Base-by-base conservation (phyloP, 1,140 invertebrate genomes). In the Octopus bimaculoides region DNA sequence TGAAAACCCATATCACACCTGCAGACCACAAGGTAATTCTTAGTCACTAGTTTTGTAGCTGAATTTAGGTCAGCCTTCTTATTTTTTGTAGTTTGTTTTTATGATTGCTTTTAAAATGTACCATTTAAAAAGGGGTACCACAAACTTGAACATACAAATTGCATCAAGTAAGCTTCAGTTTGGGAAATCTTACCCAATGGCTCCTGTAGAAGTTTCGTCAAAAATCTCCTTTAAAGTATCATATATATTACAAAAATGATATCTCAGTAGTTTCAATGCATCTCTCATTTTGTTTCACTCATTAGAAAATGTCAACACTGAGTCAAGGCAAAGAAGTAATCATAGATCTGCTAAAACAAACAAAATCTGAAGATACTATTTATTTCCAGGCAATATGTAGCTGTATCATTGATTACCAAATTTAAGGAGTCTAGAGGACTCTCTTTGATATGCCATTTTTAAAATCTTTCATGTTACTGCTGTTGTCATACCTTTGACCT, bases 191-290 rank as follows among this genome's bases (percentile, higher is more conserved):
- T 66, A 10, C n/a, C 61, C 2, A n/a, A 66, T 66, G 61, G n/a
- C 1, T n/a, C 61, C 3, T 66, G 12, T 66, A 66, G 61, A n/a
- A 14, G 61, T 66, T 14, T 66, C 61, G 3, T 66, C 61, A 66
- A 3, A 66, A n/a, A 66, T 66, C 61, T 66, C 1, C n/a, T 14
- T 66, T n/a, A 66, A 66, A 66, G 61, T 3, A n/a, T 66, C 61
- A 66, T 66, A 66, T 66, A 66, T 66, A 66, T 66, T 66, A 66
- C 61, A 12, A 66, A 66, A n/a, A 66, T 66, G 61, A 66, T 66
- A 66, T 66, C n/a, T 66, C 61, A 66, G 61, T 66, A n/a, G 61
- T 66, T 66, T 66, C 61, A 66, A 66, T 14, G 61, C 61, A 66
- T 66, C 61, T 14, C 12, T 66, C 61, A 12, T 14, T 14, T n/a